phyloP scores from a whole-genome alignment of 64 coral and sea anemone species.

The Catalaphyllia jardinei region DNA sequence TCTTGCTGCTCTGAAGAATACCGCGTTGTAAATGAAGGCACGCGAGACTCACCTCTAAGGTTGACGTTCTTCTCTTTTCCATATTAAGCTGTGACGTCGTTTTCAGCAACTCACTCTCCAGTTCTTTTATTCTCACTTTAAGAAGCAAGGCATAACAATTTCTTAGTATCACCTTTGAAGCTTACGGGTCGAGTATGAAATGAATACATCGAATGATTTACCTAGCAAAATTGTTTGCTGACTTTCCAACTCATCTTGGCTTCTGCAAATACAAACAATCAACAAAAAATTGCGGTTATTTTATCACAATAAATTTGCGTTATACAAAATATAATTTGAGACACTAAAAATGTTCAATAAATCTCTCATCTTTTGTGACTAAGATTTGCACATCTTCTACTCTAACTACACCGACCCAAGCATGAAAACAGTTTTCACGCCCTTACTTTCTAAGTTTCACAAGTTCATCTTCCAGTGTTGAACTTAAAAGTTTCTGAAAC shows the following conservation, averaged over 20 bases:
- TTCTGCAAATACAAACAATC: conserved; percentile 1
- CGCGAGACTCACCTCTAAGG: conserved; percentile 69
- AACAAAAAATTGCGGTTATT: no score
- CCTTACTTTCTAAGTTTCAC: conserved; percentile 45
- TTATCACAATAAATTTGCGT: no score
- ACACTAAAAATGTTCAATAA: no score
- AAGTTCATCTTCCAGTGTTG: conserved; percentile 49
- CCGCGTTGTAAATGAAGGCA: no score
- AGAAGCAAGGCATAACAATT: not conserved
- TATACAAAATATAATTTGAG: no score
- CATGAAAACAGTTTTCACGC: no score
- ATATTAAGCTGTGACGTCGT: conserved; percentile 52
- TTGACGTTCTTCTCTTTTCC: conserved; percentile 70
- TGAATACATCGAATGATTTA: not conserved
- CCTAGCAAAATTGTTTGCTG: conserved; percentile 22
- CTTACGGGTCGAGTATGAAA: not conserved
- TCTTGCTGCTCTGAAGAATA: no score
- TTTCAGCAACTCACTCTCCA: conserved; percentile 68
- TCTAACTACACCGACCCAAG: no score
- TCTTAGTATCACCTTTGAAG: not conserved
- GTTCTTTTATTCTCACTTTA: conserved; percentile 70
- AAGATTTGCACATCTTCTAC: no score
- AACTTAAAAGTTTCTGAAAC: conserved; percentile 29
- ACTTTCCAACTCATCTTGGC: conserved; percentile 41
- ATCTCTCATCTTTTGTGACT: no score